phyloP scores from a whole-genome alignment of 2,888 invertebrate species.

The Oeneis ivallda region DNA sequence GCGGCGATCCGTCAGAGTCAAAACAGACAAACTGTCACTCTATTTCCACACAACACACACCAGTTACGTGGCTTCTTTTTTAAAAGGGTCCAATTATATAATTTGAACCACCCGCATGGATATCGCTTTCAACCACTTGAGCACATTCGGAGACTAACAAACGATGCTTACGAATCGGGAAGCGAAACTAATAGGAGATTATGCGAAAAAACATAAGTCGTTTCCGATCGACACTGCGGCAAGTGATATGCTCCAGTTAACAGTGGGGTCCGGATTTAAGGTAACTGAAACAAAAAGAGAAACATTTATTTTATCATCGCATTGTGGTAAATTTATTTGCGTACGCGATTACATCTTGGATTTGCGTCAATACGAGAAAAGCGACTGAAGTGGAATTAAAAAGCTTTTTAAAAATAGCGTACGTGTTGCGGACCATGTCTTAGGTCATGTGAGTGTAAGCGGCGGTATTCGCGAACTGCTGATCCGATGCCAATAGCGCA shows the following conservation, averaged over 20 bases:
- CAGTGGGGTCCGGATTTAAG: constrained; percentile 65
- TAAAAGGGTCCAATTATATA: constrained; percentile 80
- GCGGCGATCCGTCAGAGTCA: constrained; percentile 69
- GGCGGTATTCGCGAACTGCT: constrained; percentile 57
- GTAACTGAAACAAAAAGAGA: constrained; percentile 74
- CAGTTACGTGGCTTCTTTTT: constrained; percentile 76
- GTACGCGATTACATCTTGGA: constrained; percentile 45
- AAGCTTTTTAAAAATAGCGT: constrained; percentile 70
- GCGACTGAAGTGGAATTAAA: constrained; percentile 70
- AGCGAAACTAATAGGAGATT: constrained; percentile 66
- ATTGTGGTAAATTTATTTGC: constrained; percentile 7
- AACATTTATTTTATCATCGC: constrained; percentile 4
- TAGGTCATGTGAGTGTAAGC: constrained; percentile 69
- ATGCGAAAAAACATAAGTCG: constrained; percentile 71
- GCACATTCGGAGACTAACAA: constrained; percentile 70
- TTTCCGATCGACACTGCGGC: constrained; percentile 50
- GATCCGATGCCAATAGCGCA: constrained; percentile 67
- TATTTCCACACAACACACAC: constrained; percentile 82
- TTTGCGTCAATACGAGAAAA: constrained; percentile 64
- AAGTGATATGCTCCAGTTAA: constrained; percentile 70
- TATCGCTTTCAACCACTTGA: constrained; percentile 75
- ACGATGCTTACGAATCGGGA: constrained; percentile 73
- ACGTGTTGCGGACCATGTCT: constrained; percentile 55
- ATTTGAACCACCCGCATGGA: constrained; percentile 76
- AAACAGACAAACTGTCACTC: constrained; percentile 80